Evolutionary conservation across 2,888 invertebrate genomes (phyloP).

Genomic region (Piscicola geometra): DNA sequence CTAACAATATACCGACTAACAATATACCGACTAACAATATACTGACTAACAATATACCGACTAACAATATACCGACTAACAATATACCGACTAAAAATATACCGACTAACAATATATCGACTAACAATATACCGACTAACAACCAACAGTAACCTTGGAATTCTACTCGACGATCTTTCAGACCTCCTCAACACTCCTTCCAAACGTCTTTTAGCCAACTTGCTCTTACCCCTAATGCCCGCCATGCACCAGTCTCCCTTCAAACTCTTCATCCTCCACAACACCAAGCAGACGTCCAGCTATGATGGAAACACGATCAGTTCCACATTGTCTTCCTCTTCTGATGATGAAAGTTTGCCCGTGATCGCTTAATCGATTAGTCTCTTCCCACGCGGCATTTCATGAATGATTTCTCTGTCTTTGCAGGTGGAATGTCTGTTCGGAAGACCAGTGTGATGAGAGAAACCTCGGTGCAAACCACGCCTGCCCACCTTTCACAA

Average conservation of each 20-base stretch:
- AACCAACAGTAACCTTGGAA: conserved; percentile 49
- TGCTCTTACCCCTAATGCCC: conserved; percentile 50
- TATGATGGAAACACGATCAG: neutral
- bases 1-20: no score
- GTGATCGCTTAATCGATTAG: no score
- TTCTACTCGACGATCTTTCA: conserved; percentile 48
- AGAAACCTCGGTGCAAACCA: conserved; percentile 42
- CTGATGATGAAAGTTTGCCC: conserved; percentile 7
- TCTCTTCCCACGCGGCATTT: no score
- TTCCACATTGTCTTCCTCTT: neutral
- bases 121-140: no score
- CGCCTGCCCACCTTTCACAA: conserved; percentile 33
- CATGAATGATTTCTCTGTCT: no score
- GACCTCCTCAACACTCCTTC: conserved; percentile 53
- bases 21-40: no score
- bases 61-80: no score
- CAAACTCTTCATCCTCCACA: neutral
- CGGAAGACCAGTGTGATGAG: conserved; percentile 40
- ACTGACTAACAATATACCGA: no score
- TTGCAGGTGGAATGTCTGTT: no score
- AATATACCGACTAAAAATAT: no score
- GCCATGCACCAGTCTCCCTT: conserved; percentile 47
- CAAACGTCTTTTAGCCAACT: conserved; percentile 52
- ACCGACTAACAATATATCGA: no score
- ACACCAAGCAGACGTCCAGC: neutral